Conservation (phyloP, 2,113 vertebrate genomes). For the Microtus pennsylvanicus region DNA sequence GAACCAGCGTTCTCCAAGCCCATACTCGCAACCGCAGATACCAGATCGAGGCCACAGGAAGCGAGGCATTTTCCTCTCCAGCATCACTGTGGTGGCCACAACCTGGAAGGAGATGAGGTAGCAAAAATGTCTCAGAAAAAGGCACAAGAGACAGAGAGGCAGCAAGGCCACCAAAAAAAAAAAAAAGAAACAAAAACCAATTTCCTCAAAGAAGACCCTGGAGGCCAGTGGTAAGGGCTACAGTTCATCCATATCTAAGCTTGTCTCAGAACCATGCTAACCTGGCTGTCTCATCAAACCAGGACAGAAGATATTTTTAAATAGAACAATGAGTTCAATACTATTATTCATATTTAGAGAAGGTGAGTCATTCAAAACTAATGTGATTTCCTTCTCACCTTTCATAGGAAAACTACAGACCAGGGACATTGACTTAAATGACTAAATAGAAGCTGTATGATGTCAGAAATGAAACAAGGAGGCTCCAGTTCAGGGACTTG, state of each 20-base stretch:
- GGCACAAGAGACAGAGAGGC: background rate
- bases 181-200: background rate
- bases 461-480: background rate
- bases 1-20: constrained; percentile 94
- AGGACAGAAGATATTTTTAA: background rate
- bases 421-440: constrained; percentile 22
- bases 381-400: constrained; percentile 33
- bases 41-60: constrained; percentile 95
- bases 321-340: background rate
- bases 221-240: background rate
- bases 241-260: too few relatives aligned
- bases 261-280: background rate
- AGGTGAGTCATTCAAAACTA: constrained; percentile 43
- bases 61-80: constrained; percentile 94
- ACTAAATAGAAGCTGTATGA: constrained; percentile 36
- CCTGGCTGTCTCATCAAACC: background rate
- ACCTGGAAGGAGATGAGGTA: constrained; percentile 85
- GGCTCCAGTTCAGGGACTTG: background rate
- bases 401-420: background rate
- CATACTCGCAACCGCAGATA: constrained; percentile 90
- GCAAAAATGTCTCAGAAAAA: background rate
- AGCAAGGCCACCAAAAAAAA: background rate
- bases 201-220: background rate
- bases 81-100: constrained; percentile 95
- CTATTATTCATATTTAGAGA: constrained; percentile 19